Evolutionary conservation across 1,140 invertebrate genomes (phyloP).

Genomic region (Chironomus tepperi): DNA sequence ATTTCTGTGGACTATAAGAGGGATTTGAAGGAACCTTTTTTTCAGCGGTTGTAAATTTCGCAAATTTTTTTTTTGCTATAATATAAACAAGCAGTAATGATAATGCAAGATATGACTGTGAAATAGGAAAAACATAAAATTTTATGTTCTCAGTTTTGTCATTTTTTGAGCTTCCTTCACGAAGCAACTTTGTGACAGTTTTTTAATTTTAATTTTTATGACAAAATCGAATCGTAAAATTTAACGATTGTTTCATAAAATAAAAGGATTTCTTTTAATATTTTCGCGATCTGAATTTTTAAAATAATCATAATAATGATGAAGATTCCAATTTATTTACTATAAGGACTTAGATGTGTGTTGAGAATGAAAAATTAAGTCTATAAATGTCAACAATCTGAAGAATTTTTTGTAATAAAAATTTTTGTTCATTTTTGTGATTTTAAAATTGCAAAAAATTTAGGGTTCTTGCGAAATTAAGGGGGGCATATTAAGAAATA

Average conservation of each 20-base stretch:
- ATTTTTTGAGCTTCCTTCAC: background rate
- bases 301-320: background rate
- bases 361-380: background rate
- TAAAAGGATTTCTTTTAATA: constrained; percentile 1
- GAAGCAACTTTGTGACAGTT: constrained; percentile 12
- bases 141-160: constrained; percentile 14
- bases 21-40: background rate
- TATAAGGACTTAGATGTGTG: background rate
- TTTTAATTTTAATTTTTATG: constrained; percentile 13
- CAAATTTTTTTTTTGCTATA: background rate
- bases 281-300: constrained; percentile 12
- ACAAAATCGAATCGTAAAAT: constrained; percentile 9
- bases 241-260: constrained; percentile 14
- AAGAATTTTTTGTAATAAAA: background rate
- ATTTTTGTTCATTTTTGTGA: background rate
- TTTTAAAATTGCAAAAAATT: no score
- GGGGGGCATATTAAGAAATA: no score
- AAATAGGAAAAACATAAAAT: constrained; percentile 10
- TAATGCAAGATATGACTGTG: constrained; percentile 1
- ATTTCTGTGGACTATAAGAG: background rate
- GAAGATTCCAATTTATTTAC: background rate
- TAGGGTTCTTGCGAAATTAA: no score
- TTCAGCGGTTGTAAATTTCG: constrained; percentile 5
- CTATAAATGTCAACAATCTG: constrained; percentile 8
- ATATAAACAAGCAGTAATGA: constrained; percentile 7